Conservation (phyloP, 2,888 invertebrate genomes). For the Folsomia candida region DNA sequence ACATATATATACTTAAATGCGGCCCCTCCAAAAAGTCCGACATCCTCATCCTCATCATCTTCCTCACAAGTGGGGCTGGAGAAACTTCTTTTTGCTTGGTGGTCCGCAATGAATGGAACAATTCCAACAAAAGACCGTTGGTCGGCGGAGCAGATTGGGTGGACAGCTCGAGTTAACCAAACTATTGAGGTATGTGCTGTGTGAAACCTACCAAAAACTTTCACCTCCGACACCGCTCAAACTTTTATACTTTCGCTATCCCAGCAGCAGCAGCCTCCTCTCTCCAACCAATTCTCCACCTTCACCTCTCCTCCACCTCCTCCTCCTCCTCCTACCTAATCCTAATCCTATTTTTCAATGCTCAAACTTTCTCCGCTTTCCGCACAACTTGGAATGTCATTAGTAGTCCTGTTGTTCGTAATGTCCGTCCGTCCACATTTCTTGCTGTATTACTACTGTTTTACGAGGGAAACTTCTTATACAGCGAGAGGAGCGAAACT, state of each 20-base stretch:
- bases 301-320: too few species aligned
- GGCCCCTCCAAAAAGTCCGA: too few species aligned
- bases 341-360: conserved; percentile 4
- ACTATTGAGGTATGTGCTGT: not conserved
- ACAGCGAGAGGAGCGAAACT: not conserved
- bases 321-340: too few species aligned
- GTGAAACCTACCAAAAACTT: too few species aligned
- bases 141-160: not conserved
- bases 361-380: not conserved
- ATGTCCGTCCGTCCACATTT: too few species aligned
- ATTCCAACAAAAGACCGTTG: not conserved
- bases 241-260: too few species aligned
- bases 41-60: too few species aligned
- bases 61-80: not conserved
- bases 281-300: not conserved
- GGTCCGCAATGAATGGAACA: not conserved
- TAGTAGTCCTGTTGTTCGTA: too few species aligned
- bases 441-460: too few species aligned
- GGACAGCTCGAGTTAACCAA: not conserved
- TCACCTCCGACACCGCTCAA: not conserved
- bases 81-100: not conserved
- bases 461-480: not conserved
- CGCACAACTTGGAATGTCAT: not conserved
- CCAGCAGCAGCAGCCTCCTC: too few species aligned
- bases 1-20: too few species aligned